Evolutionary conservation across 2,113 vertebrate genomes (phyloP), one percentile per base, ranked within the genome.

Genomic region (Sphaerodactylus townsendi): DNA sequence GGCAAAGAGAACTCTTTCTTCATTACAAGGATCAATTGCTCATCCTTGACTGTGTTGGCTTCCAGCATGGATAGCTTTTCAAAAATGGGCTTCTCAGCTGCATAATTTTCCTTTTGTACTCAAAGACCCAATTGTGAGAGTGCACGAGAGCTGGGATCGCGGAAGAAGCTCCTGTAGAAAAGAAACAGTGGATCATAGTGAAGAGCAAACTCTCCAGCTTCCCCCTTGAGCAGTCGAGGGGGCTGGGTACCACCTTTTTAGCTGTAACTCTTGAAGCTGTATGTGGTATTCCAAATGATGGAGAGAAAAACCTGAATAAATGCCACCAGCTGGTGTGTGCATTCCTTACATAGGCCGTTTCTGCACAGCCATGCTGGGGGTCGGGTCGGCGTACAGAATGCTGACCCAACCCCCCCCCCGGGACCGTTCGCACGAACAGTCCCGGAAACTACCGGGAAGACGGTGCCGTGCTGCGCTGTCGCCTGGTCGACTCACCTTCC

Each of bases 51-150:
- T 86, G 66, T 82, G 87, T 80, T 85, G 78, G 84, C 71, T 92
- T 89, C 83, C 10, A 85, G 73, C 79, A 83, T 89, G 90, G 87
- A 78, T 81, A 81, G 85, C 85, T 86, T 89, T 88, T 87, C 82
- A 75, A 56, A 56, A 56, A 56, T 21, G 53, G 91, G 85, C 89
- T 87, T 87, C 80, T 41, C 28, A 80, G 68, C 79, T 81, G 23
- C 75, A 14, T 74, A n/a, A n/a, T 89, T 66, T 79, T 37, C 46
- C 72, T 64, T 84, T 89, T 91, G 78, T 62, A 65, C 41, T 5
- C 77, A 3, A 19, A 69, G 4, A 3, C 17, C 50, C 14, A 41
- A 21, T 1, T 41, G 30, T 30, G 35, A n/a, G 17, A 21, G 25
- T 41, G 23, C 2, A 23, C 10, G 72, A 44, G 17, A n/a, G 19